Evolutionary conservation across 2,113 vertebrate genomes (phyloP).

Genomic region (Alaudala cheleensis): DNA sequence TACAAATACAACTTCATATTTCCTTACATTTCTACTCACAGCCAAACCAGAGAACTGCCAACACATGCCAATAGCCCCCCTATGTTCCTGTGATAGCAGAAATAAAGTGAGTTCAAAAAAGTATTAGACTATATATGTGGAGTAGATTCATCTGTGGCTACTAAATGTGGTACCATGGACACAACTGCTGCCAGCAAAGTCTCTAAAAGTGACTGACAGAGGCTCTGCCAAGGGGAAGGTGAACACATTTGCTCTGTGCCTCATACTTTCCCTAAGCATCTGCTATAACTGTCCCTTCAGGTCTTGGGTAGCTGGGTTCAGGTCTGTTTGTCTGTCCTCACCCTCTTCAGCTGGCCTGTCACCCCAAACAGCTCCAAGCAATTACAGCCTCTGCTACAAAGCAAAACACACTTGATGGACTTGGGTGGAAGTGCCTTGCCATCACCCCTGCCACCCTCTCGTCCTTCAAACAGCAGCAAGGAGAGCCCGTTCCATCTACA

Average conservation of each 20-base stretch:
- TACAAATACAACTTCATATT: neutral
- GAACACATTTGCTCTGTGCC: neutral
- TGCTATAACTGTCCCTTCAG: neutral
- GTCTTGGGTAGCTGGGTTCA: neutral
- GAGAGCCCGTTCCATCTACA: neutral
- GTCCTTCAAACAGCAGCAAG: neutral
- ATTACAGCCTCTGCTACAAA: neutral
- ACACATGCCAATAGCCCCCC: fast-evolving
- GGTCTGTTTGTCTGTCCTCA: neutral
- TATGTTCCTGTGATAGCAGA: neutral
- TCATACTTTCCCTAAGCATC: neutral
- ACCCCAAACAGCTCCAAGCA: neutral
- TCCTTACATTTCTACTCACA: neutral
- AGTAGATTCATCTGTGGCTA: neutral
- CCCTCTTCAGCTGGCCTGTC: neutral
- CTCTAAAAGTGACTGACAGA: neutral
- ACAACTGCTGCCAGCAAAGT: neutral
- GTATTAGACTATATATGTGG: neutral
- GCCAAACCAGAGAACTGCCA: neutral
- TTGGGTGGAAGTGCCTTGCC: fast-evolving
- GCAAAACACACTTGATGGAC: neutral
- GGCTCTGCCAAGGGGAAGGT: neutral
- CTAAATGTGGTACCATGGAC: neutral
- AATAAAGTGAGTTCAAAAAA: neutral
- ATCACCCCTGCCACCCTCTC: fast-evolving